Base-by-base conservation (phyloP, 2,113 vertebrate genomes). In the Sinocyclocheilus maitianheensis region DNA sequence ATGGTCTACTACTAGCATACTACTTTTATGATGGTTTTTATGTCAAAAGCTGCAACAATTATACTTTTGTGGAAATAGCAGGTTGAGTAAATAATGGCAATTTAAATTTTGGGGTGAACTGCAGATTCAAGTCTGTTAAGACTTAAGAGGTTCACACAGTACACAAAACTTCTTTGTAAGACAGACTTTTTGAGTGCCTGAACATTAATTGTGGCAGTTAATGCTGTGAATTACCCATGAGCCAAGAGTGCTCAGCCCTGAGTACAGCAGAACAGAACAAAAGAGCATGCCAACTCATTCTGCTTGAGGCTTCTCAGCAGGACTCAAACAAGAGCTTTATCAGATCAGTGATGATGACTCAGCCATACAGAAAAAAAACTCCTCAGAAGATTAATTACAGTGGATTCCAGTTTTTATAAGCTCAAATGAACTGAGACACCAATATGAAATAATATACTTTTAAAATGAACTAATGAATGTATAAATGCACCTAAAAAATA, bases 301-400 rank as follows among this genome's bases (percentile, higher is more conserved):
- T 16, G 53, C 34, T 62, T 55, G 20, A 84, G 69, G 55, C 77
- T 62, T 80, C 77, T 43, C 77, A 62, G 77, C 12, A 11, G 51
- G 77, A 79, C 22, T 34, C 77, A 34, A 62, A 22, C 18, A 43
- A 37, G 5, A 80, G 60, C 77, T 80, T 62, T 62, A 80, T 62
- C 30, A 37, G 55, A 80, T 80, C 77, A 62, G 55, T 20, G 26
- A 5, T 58, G 76, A 78, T 60, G 34, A 80, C 55, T 37, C 53
- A 80, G 12, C 9, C 22, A 22, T 13, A 40, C 10, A 62, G 26
- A 80, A 37, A 43, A 30, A 37, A 71, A 72, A 9, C 14, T 9
- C 26, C 34, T 72, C 69, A 40, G 26, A 20, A 67, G 63, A 67
- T 67, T 24, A 67, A 67, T 67, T 67, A 67, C 24, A 30, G 63